phyloP scores from a whole-genome alignment of 2,888 invertebrate genomes.

The Macaria notata region DNA sequence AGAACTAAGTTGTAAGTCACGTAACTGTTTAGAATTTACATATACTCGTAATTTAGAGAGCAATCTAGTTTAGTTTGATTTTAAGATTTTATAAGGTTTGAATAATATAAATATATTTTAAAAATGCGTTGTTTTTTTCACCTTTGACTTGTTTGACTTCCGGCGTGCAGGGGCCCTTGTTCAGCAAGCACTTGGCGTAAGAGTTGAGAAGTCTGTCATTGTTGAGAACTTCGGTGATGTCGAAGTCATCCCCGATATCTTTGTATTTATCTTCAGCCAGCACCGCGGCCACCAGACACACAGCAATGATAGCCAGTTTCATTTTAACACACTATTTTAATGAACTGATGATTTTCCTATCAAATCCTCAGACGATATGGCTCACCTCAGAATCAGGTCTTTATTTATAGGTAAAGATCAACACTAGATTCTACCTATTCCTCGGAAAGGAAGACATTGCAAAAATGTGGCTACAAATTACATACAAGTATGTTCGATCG shows the following conservation, averaged over 20 bases:
- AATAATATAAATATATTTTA: background rate
- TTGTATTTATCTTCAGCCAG: slow-evolving; percentile 78
- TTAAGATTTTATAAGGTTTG: background rate
- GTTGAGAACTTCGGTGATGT: slow-evolving; percentile 84
- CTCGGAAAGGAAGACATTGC: slow-evolving; percentile 38
- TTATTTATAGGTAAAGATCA: slow-evolving; percentile 46
- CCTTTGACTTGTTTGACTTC: slow-evolving; percentile 88
- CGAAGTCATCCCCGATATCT: slow-evolving; percentile 84
- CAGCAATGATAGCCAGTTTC: slow-evolving; percentile 48
- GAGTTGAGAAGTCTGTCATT: slow-evolving; percentile 86
- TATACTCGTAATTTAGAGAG: background rate
- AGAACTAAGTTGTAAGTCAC: background rate
- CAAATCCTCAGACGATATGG: slow-evolving; percentile 33
- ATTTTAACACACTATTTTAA: slow-evolving; percentile 36
- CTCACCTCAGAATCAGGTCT: slow-evolving; percentile 21
- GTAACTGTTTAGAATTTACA: slow-evolving; percentile 3
- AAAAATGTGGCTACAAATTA: slow-evolving; percentile 44
- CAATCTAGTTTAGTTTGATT: background rate
- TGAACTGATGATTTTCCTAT: slow-evolving; percentile 18
- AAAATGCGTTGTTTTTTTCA: slow-evolving; percentile 52
- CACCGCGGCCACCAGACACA: slow-evolving; percentile 48
- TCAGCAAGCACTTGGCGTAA: slow-evolving; percentile 86
- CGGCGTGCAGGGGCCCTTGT: slow-evolving; percentile 85
- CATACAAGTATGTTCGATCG: slow-evolving; percentile 34
- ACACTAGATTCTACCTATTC: slow-evolving; percentile 28